A percentile compares a stretch with the other conserved stretches of the same genome.
Evolutionary conservation across 1,140 invertebrate species (phyloP).

Genomic region (Acromyrmex echinatior): DNA sequence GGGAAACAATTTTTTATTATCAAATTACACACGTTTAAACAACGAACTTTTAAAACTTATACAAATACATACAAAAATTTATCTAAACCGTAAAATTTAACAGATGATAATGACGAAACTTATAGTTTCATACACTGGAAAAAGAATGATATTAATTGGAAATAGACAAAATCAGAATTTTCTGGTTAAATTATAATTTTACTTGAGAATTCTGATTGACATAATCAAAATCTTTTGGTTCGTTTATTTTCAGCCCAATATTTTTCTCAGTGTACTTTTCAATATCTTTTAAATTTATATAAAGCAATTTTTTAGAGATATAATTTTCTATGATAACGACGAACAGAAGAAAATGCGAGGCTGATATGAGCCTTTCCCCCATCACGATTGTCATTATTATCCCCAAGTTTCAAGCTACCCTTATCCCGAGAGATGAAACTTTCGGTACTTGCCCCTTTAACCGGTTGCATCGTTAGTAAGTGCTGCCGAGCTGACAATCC

Average conservation of each 20-base stretch:
- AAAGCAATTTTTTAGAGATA: not conserved
- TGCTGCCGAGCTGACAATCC: conserved; percentile 34
- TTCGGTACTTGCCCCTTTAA: conserved; percentile 53
- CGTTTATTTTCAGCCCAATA: too few relatives aligned
- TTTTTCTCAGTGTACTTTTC: too few relatives aligned
- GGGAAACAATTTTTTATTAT: not conserved
- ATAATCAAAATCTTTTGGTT: too few relatives aligned
- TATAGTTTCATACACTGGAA: not conserved
- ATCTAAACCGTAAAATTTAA: not conserved
- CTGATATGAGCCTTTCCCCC: not conserved
- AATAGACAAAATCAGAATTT: too few relatives aligned
- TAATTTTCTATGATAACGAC: conserved; percentile 22
- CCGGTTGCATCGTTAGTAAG: conserved; percentile 51
- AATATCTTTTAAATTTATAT: not conserved
- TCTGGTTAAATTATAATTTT: too few relatives aligned
- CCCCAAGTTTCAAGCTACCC: conserved; percentile 26
- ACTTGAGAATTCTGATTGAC: too few relatives aligned
- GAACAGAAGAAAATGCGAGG: not conserved
- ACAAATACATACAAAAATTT: not conserved
- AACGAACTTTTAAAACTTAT: not conserved
- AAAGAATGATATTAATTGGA: too few relatives aligned
- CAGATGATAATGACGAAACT: not conserved
- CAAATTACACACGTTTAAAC: not conserved
- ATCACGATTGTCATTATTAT: conserved; percentile 44
- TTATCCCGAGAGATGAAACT: conserved; percentile 23